phyloP scores from a whole-genome alignment of 2,113 vertebrate genomes.

The Felis catus region F.catus_Fca126_mat1.0 CM031412.1:215330001-215330500 shows the following conservation, averaged over 20 bases:
- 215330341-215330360: background rate
- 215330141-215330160: background rate
- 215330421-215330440: background rate
- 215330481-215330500: background rate
- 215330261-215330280: background rate
- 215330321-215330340: background rate
- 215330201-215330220: slow-evolving; percentile 1
- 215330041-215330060: background rate
- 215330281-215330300: background rate
- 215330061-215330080: background rate
- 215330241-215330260: slow-evolving; percentile 11
- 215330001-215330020: background rate
- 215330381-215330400: background rate
- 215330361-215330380: background rate
- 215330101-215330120: background rate
- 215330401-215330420: background rate
- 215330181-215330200: slow-evolving; percentile 31
- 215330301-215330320: background rate
- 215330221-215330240: slow-evolving; percentile 16
- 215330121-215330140: background rate
- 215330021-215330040: background rate
- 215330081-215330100: background rate
- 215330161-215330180: slow-evolving; percentile 33
- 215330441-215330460: background rate
- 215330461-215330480: background rate